Evolutionary conservation across 2,113 vertebrate genomes (phyloP).

Genomic region (Chaetops frenatus): DNA sequence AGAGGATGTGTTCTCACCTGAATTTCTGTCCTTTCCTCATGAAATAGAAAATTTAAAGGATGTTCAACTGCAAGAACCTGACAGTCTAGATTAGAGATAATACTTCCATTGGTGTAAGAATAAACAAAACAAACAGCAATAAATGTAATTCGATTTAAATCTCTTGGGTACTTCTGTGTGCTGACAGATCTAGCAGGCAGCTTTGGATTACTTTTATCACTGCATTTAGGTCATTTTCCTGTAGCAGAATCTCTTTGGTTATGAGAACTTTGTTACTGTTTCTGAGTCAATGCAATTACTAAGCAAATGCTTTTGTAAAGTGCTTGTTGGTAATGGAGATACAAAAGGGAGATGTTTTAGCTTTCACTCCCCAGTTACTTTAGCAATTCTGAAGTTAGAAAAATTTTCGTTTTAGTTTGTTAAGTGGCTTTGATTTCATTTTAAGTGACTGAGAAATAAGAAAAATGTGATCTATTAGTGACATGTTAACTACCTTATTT

Average conservation of each 20-base stretch:
- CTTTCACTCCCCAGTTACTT: not conserved
- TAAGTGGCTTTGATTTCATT: not conserved
- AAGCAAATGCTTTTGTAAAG: not conserved
- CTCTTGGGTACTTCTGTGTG: not conserved
- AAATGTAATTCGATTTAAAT: not conserved
- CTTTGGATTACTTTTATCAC: not conserved
- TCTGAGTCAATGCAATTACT: not conserved
- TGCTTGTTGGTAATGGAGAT: not conserved
- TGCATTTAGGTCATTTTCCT: not conserved
- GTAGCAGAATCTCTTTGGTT: not conserved
- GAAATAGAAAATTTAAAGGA: not conserved
- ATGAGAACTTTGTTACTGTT: not conserved
- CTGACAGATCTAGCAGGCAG: not conserved
- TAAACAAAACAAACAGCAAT: not conserved
- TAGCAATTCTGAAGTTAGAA: not conserved
- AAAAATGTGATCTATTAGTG: not conserved
- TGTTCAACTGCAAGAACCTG: not conserved
- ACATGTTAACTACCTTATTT: not conserved
- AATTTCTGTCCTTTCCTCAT: not conserved
- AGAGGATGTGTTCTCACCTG: not conserved
- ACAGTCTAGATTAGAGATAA: not conserved
- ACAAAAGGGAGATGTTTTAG: not conserved
- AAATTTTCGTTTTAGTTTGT: not conserved
- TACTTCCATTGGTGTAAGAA: not conserved
- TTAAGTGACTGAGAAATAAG: not conserved